Conservation (phyloP, 2,113 vertebrate species). For the Podiceps cristatus region DNA sequence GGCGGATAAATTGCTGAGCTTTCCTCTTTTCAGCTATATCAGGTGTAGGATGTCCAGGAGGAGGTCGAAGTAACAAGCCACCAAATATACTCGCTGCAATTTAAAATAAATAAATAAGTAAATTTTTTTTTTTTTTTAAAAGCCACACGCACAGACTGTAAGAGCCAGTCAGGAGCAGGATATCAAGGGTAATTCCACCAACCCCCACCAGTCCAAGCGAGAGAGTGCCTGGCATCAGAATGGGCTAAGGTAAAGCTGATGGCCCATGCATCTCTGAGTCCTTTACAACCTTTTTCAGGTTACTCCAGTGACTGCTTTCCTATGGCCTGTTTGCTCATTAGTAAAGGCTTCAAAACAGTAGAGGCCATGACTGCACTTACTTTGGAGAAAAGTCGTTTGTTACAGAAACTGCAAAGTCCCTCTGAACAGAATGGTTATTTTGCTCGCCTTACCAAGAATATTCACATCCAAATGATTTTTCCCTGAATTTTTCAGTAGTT, state of each 20-base stretch:
- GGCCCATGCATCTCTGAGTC: fast-evolving
- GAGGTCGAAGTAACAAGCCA: conserved; percentile 85
- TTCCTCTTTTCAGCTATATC: conserved; percentile 86
- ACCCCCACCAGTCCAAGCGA: fast-evolving
- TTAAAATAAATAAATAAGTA: background rate
- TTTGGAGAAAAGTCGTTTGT: background rate
- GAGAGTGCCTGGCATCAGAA: fast-evolving
- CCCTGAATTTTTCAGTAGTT: conserved; percentile 88
- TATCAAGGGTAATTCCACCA: fast-evolving
- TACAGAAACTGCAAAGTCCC: no score
- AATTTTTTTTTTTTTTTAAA: background rate
- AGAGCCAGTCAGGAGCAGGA: background rate
- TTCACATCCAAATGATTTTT: conserved; percentile 89
- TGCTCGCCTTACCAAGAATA: conserved; percentile 85
- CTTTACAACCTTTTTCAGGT: no score
- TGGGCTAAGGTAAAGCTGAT: fast-evolving
- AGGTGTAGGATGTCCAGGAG: conserved; percentile 67
- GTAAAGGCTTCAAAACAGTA: background rate
- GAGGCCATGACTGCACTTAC: fast-evolving
- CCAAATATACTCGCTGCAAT: conserved; percentile 89
- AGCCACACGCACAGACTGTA: background rate
- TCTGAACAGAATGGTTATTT: background rate
- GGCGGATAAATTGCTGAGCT: conserved; percentile 89
- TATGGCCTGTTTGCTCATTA: fast-evolving
- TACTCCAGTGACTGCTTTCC: background rate